A percentile compares a stretch with the other conserved stretches of the same genome.
Evolutionary conservation across 64 coral and sea anemone genomes (phyloP).

Genomic region (Astreopora myriophthalma): DNA sequence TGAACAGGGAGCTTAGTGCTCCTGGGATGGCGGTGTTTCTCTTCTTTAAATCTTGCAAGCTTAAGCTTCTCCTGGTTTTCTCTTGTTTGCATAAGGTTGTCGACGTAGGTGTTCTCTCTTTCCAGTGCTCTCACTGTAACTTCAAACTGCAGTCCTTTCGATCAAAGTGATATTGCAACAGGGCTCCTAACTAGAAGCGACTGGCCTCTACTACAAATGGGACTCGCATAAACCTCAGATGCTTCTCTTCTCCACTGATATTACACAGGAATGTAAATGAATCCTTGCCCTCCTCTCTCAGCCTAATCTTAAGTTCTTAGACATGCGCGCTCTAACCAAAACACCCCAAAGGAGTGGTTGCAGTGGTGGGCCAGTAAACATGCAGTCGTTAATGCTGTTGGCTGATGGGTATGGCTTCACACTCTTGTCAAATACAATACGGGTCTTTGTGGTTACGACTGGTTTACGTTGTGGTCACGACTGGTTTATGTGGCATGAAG

Average conservation of each 20-base stretch:
- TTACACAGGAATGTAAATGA: neutral
- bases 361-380: conserved; percentile 15
- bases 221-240: too few species aligned
- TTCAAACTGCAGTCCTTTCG: too few species aligned
- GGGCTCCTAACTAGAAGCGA: too few species aligned
- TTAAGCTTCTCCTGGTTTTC: too few species aligned
- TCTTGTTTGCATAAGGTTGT: too few species aligned
- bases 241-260: neutral
- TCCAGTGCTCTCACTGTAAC: too few species aligned
- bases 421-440: conserved; percentile 9
- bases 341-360: neutral
- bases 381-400: conserved; percentile 31
- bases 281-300: conserved; percentile 3
- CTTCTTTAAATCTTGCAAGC: too few species aligned
- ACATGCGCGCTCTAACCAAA: neutral
- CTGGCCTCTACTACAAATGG: too few species aligned
- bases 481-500: conserved; percentile 50
- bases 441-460: neutral
- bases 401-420: neutral
- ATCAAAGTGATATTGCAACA: too few species aligned
- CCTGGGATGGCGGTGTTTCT: too few species aligned
- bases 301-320: neutral
- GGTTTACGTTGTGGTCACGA: neutral
- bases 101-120: too few species aligned
- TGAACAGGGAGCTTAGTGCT: too few species aligned